phyloP scores from a whole-genome alignment of 2,888 invertebrate species.

The Agriopis marginaria region DNA sequence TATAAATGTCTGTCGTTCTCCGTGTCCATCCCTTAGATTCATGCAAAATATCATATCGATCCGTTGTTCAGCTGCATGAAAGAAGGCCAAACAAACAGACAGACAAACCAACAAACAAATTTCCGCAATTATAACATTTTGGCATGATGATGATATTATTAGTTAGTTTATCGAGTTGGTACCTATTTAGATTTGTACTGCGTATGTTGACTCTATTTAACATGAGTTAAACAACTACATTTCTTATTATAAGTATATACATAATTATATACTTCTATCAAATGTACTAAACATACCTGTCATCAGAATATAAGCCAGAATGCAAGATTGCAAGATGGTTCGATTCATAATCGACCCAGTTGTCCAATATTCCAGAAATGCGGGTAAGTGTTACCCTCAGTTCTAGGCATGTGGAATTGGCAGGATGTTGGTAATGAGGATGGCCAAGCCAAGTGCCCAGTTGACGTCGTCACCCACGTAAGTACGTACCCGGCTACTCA shows the following conservation, averaged over 20 bases:
- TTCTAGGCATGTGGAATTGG: slow-evolving; percentile 55
- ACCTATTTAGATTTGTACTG: not conserved
- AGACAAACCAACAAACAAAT: too few species aligned
- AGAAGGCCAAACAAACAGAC: too few species aligned
- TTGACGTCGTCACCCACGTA: slow-evolving; percentile 52
- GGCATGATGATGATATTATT: too few species aligned
- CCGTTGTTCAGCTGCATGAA: too few species aligned
- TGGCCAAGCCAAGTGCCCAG: slow-evolving; percentile 49
- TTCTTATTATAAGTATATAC: too few species aligned
- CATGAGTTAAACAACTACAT: too few species aligned
- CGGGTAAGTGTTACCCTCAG: slow-evolving; percentile 75
- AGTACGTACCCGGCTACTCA: not conserved
- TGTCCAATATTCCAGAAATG: slow-evolving; percentile 63
- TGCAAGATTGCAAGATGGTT: slow-evolving; percentile 35
- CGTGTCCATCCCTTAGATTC: too few species aligned
- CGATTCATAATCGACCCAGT: slow-evolving; percentile 75
- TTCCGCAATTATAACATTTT: too few species aligned
- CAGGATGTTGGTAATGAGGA: slow-evolving; percentile 77
- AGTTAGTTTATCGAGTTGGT: too few species aligned
- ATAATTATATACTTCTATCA: too few species aligned
- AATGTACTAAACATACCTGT: not conserved
- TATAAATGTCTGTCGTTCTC: too few species aligned
- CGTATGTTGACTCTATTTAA: not conserved
- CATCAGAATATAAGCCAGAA: not conserved
- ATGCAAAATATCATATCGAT: too few species aligned